These are phyloP conservation scores for Piaya cayana DNA, from an alignment of 2,113 vertebrate genomes.

Conservation along the genomic window DNA sequence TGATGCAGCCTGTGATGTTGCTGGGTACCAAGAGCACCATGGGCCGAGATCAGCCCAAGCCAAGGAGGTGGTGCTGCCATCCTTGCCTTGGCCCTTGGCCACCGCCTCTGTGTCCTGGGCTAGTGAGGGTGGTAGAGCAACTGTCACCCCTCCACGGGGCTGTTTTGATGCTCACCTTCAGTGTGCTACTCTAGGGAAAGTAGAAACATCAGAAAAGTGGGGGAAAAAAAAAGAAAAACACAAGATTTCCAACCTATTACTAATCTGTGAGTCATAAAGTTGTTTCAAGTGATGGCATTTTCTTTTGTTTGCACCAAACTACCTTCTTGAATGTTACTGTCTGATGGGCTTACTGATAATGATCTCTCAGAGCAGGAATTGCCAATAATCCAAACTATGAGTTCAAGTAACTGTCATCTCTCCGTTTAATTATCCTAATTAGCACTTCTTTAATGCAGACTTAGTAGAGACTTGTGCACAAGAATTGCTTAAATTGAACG, in stretches of 20 bases:
- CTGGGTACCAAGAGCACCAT: fast-evolving
- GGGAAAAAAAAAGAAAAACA: neutral
- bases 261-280: neutral
- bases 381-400: neutral
- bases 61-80: neutral
- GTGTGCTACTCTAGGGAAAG: neutral
- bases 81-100: neutral
- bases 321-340: neutral
- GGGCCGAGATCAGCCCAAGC: fast-evolving
- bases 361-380: neutral
- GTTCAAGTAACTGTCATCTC: neutral
- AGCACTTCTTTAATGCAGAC: neutral
- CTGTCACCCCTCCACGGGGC: neutral
- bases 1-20: neutral
- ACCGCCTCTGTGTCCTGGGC: neutral
- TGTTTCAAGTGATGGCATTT: neutral
- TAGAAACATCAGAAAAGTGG: neutral
- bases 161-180: neutral
- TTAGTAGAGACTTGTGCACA: neutral
- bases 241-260: neutral
- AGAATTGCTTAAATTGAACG: neutral
- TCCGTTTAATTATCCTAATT: neutral
- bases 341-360: neutral
- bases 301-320: neutral
- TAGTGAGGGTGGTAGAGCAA: neutral